A percentile compares a stretch with the other conserved stretches of the same genome.
Conservation (phyloP, 2,797 vertebrate genomes). For the Molossus molossus region DNA sequence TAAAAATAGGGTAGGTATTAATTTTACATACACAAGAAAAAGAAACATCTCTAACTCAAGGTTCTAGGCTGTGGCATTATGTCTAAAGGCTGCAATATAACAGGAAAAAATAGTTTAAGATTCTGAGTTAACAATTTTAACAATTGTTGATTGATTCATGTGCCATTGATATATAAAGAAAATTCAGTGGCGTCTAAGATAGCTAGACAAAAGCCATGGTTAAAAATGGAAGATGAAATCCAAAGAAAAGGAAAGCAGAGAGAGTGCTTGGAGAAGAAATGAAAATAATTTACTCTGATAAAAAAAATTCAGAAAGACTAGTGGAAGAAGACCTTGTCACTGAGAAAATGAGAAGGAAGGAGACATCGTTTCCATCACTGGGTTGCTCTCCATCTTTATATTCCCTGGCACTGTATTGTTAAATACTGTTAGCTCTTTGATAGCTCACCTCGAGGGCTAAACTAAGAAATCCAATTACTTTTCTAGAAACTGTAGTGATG, state of each 20-base stretch:
- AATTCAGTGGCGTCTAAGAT: conserved; percentile 40
- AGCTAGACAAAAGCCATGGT: conserved; percentile 14
- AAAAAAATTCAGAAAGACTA: conserved; percentile 68
- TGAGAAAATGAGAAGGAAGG: conserved; percentile 59
- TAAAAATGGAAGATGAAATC: conserved; percentile 61
- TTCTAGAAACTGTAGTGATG: conserved; percentile 80
- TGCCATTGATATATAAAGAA: conserved; percentile 19
- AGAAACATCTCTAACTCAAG: conserved; percentile 9
- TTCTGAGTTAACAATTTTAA: conserved; percentile 61
- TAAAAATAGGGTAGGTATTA: neutral
- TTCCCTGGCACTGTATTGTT: conserved; percentile 62
- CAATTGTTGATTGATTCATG: conserved; percentile 46
- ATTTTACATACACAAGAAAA: conserved; percentile 40
- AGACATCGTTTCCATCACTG: neutral
- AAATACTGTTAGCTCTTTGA: conserved; percentile 74
- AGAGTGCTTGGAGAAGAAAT: conserved; percentile 68
- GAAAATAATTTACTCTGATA: conserved; percentile 78
- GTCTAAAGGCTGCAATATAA: conserved; percentile 10
- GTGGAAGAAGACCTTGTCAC: conserved; percentile 65
- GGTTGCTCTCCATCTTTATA: conserved; percentile 74
- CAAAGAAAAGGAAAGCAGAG: neutral
- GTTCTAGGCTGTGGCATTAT: conserved; percentile 26
- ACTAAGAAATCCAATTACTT: conserved; percentile 85
- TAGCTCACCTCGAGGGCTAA: conserved; percentile 81
- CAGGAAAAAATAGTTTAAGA: neutral